Conservation (phyloP, 2,113 vertebrate species). For the Phrynosoma platyrhinos region DNA sequence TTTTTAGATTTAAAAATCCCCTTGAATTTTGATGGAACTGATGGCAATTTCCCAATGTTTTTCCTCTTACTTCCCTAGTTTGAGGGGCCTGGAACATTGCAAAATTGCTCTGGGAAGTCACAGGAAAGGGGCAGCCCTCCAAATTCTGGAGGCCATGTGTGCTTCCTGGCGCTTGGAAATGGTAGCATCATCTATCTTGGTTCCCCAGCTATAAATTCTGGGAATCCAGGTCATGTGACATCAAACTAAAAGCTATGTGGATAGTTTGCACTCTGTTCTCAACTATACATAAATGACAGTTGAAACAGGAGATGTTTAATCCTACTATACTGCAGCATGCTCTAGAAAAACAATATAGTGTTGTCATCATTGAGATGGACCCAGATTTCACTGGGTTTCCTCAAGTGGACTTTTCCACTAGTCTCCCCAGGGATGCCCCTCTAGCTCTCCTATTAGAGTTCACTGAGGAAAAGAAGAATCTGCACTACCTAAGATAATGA, state of each 20-base stretch:
- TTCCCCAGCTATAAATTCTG: neutral
- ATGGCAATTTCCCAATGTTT: too few relatives aligned
- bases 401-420: neutral
- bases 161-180: too few relatives aligned
- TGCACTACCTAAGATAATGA: neutral
- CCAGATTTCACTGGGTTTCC: neutral
- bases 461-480: neutral
- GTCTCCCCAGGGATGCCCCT: neutral
- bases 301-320: neutral
- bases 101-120: too few relatives aligned
- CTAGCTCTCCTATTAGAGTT: neutral
- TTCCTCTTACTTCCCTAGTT: too few relatives aligned
- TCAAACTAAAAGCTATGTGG: neutral
- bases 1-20: too few relatives aligned
- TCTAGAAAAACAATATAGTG: too few relatives aligned
- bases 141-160: too few relatives aligned
- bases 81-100: too few relatives aligned
- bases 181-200: too few relatives aligned
- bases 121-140: too few relatives aligned
- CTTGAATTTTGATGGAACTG: too few relatives aligned
- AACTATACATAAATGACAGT: neutral
- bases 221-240: neutral
- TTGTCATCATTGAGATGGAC: neutral
- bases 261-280: neutral
- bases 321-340: neutral